Conservation (phyloP, 2,113 vertebrate species). For the Sander lucioperca region DNA sequence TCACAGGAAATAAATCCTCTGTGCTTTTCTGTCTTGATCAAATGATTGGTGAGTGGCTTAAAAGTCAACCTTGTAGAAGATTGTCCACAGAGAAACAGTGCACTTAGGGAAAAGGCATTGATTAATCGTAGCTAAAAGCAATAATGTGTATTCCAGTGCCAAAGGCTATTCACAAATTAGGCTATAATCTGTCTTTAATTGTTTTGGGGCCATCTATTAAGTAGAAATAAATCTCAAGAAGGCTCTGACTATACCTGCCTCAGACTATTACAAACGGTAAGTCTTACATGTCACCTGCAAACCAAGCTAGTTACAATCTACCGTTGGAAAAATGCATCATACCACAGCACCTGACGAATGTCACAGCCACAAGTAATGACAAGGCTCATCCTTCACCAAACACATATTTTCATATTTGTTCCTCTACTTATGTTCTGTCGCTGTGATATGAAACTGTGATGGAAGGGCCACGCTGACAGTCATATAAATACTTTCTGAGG, state of each 20-base stretch:
- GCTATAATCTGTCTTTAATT: constrained; percentile 53
- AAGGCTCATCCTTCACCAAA: constrained; percentile 54
- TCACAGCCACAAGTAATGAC: constrained; percentile 57
- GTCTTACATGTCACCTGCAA: constrained; percentile 3
- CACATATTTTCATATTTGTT: constrained; percentile 55
- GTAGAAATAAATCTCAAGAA: constrained; percentile 26
- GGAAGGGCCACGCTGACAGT: constrained; percentile 40
- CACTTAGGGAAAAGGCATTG: constrained; percentile 43
- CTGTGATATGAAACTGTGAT: constrained; percentile 64
- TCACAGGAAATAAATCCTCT: not conserved
- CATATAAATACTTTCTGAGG: constrained; percentile 63
- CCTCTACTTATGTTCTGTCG: constrained; percentile 48
- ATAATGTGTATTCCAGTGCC: constrained; percentile 41
- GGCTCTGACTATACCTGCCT: constrained; percentile 14
- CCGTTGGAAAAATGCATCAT: constrained; percentile 34
- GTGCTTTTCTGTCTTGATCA: constrained; percentile 8
- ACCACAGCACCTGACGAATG: constrained; percentile 47
- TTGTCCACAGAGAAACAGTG: constrained; percentile 16
- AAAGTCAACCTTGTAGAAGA: constrained; percentile 45
- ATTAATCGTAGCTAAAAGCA: constrained; percentile 44
- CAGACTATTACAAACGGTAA: not conserved
- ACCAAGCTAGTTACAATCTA: not conserved
- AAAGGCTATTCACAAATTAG: constrained; percentile 49
- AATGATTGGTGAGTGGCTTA: constrained; percentile 36
- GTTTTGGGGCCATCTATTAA: constrained; percentile 47